Percentiles rank a stretch among this genome's conserved stretches.
These are phyloP conservation scores for Lasioglossum lativentre DNA, from an alignment of 2,888 invertebrate species.

Conservation along the genomic window DNA sequence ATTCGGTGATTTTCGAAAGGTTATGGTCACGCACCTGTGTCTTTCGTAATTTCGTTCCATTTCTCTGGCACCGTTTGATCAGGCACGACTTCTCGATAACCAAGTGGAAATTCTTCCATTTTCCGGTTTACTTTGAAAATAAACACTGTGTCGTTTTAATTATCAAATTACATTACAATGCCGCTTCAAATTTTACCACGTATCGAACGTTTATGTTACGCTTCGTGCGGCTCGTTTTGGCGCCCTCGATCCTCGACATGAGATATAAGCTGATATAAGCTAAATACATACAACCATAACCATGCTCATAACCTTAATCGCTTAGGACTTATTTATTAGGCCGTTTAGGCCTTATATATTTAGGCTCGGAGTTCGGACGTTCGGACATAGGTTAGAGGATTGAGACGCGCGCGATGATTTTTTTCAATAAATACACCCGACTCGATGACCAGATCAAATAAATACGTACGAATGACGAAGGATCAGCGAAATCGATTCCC, in stretches of 20 bases:
- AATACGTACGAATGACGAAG: slow-evolving; percentile 15
- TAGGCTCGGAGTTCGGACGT: too few relatives aligned
- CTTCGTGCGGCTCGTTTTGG: slow-evolving; percentile 43
- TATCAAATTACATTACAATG: slow-evolving; percentile 59
- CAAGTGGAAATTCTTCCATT: slow-evolving; percentile 84
- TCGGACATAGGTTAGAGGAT: neutral
- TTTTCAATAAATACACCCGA: slow-evolving; percentile 8
- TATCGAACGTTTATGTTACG: slow-evolving; percentile 42
- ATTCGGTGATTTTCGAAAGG: slow-evolving; percentile 61
- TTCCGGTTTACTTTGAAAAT: slow-evolving; percentile 46
- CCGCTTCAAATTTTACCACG: slow-evolving; percentile 57
- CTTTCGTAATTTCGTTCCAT: slow-evolving; percentile 93
- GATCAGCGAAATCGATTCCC: slow-evolving; percentile 4
- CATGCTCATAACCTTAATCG: neutral
- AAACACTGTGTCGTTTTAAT: slow-evolving; percentile 18
- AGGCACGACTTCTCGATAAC: slow-evolving; percentile 93
- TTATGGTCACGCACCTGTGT: slow-evolving; percentile 88
- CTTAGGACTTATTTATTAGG: neutral
- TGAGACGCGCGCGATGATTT: neutral
- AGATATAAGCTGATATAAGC: too few relatives aligned
- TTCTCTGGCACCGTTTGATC: slow-evolving; percentile 91
- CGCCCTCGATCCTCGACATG: slow-evolving; percentile 29
- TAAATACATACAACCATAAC: neutral
- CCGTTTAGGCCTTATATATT: neutral
- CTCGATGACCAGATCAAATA: slow-evolving; percentile 13